Evolutionary conservation across 2,797 vertebrate genomes (phyloP).

Genomic region (Lateolabrax maculatus): DNA sequence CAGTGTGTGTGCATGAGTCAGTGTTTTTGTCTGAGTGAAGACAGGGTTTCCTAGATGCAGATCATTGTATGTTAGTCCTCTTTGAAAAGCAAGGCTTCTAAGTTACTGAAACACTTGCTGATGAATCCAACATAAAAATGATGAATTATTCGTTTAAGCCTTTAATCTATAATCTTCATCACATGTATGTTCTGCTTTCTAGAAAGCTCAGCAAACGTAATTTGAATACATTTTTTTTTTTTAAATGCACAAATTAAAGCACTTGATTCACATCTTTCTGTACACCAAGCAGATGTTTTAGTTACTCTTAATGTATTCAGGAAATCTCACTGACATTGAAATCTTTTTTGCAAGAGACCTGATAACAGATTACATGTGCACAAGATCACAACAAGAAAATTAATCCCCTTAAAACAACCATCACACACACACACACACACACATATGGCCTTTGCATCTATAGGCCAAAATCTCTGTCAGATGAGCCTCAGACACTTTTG

Average conservation of each 20-base stretch:
- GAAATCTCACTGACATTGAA: background rate
- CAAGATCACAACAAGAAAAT: background rate
- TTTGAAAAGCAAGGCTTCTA: constrained; percentile 22
- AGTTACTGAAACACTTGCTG: constrained; percentile 1
- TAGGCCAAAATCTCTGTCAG: background rate
- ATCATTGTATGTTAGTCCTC: constrained; percentile 21
- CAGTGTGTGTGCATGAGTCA: constrained; percentile 33
- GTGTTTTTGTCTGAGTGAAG: constrained; percentile 41
- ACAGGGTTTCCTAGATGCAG: constrained; percentile 16
- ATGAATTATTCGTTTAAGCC: background rate
- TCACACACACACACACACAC: background rate
- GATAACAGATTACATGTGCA: background rate
- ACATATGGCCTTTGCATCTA: background rate
- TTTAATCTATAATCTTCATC: background rate
- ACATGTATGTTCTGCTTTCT: background rate
- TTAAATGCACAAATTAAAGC: no score
- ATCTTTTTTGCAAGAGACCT: background rate
- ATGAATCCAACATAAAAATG: background rate
- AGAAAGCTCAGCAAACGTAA: background rate
- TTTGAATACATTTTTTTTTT: no score
- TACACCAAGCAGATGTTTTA: background rate
- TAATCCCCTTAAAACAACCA: background rate
- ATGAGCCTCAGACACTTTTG: background rate
- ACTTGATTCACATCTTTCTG: background rate
- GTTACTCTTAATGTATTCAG: background rate